phyloP scores from a whole-genome alignment of 2,113 vertebrate genomes.

The Clinocottus analis region DNA sequence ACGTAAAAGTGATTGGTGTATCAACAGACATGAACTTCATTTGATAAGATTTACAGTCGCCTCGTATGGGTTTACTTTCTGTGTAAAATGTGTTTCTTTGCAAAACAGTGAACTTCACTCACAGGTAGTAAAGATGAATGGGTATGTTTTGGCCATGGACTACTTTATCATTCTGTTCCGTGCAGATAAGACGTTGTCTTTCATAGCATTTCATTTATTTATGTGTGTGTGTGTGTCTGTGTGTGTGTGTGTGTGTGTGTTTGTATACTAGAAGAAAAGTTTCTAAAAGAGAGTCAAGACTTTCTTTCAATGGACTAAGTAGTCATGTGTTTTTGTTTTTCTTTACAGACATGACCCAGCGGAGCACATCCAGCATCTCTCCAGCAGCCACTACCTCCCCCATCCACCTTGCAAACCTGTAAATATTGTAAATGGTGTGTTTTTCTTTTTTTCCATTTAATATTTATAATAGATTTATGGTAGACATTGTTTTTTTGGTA shows the following conservation, averaged over 20 bases:
- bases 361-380: no score
- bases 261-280: not conserved
- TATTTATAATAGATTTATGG: not conserved
- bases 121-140: not conserved
- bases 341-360: no score
- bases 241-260: no score
- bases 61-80: not conserved
- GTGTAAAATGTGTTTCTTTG: not conserved
- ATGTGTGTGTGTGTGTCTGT: no score
- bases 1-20: not conserved
- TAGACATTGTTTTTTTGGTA: not conserved
- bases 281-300: not conserved
- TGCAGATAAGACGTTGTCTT: not conserved
- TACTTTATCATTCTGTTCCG: not conserved
- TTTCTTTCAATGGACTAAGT: not conserved
- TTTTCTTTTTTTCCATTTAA: not conserved
- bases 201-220: no score
- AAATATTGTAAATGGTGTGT: not conserved
- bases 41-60: not conserved
- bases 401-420: no score
- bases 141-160: not conserved
- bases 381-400: no score
- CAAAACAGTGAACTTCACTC: not conserved
- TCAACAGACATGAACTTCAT: not conserved
- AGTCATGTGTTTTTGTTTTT: no score